Conservation (phyloP, 2,888 invertebrate genomes). For the Lepidocyrtinus sp. region DNA sequence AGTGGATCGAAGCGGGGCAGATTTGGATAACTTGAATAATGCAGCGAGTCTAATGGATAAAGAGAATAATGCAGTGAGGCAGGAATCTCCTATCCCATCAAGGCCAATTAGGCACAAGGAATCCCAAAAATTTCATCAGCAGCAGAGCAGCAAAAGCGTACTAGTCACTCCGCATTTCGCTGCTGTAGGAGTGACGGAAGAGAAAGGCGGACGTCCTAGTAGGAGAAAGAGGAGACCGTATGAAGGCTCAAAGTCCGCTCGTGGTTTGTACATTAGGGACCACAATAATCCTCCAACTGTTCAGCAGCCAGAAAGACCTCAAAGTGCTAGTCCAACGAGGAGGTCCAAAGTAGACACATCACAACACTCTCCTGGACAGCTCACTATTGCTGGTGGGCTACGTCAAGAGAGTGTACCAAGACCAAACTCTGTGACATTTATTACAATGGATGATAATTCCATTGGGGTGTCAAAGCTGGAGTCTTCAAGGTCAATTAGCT, state of each 20-base stretch:
- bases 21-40: neutral
- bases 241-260: conserved; percentile 56
- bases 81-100: conserved; percentile 30
- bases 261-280: conserved; percentile 37
- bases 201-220: conserved; percentile 41
- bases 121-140: conserved; percentile 38
- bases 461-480: conserved; percentile 31
- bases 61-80: neutral
- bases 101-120: conserved; percentile 58
- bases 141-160: neutral
- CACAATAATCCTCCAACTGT: conserved; percentile 5
- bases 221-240: conserved; percentile 52
- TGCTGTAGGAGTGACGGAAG: neutral
- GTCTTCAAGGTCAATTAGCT: conserved; percentile 42
- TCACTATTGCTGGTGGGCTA: neutral
- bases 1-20: neutral
- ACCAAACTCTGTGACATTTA: conserved; percentile 46
- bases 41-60: neutral
- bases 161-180: neutral
- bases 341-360: conserved; percentile 31
- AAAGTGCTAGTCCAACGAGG: conserved; percentile 60
- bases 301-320: conserved; percentile 51
- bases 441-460: conserved; percentile 46
- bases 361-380: conserved; percentile 13
- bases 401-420: conserved; percentile 27